These are phyloP conservation scores for Cnemophilus loriae DNA, from an alignment of 2,113 vertebrate species.

Conservation along the genomic window DNA sequence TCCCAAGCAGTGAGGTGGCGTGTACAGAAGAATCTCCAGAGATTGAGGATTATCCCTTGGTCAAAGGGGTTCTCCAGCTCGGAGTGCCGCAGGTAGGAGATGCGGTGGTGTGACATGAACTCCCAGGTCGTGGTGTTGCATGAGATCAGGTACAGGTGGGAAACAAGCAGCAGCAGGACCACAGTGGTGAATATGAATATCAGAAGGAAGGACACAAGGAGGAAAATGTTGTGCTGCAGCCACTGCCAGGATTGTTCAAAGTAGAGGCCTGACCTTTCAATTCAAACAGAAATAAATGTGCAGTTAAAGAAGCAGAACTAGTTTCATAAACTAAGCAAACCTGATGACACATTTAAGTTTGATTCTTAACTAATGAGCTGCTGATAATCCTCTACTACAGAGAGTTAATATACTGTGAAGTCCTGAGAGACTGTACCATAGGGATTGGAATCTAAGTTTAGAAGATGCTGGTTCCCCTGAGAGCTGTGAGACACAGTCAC, in stretches of 20 bases:
- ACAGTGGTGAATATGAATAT: constrained; percentile 72
- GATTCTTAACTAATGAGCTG: neutral
- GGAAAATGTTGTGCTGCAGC: constrained; percentile 78
- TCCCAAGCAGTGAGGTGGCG: constrained; percentile 85
- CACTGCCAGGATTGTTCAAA: constrained; percentile 77
- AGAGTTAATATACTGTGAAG: neutral
- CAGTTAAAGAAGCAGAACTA: neutral
- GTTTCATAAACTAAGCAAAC: neutral
- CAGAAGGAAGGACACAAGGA: constrained; percentile 76
- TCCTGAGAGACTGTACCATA: neutral
- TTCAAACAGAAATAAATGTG: neutral
- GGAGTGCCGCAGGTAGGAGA: constrained; percentile 89
- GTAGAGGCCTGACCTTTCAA: constrained; percentile 84
- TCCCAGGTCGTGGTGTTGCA: constrained; percentile 97
- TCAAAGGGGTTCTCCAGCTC: constrained; percentile 87
- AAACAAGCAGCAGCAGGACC: constrained; percentile 82
- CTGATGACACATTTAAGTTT: neutral
- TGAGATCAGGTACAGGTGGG: constrained; percentile 90
- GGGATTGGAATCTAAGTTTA: neutral
- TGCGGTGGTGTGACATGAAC: constrained; percentile 90
- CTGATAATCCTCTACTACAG: neutral
- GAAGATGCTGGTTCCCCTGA: neutral
- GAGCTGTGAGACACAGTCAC: neutral
- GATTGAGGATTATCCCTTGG: constrained; percentile 82
- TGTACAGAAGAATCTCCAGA: constrained; percentile 92